A percentile compares a stretch with the other conserved stretches of the same genome.
These are phyloP conservation scores for Sinonovacula constricta DNA, from an alignment of 1,140 invertebrate genomes.

Conservation along the genomic window DNA sequence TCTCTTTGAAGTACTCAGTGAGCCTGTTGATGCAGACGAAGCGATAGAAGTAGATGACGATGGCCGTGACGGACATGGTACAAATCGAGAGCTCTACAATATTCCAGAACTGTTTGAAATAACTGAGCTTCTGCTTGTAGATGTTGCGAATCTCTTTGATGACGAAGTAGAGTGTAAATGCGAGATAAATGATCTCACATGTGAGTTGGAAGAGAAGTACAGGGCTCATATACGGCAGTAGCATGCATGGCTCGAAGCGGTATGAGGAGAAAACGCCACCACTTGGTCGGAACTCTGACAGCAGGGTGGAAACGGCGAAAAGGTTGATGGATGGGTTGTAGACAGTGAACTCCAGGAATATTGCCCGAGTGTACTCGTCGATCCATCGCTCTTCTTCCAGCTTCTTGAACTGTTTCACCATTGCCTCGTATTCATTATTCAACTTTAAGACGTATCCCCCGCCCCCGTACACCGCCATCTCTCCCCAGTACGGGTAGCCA, in stretches of 20 bases:
- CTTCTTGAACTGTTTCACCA: conserved; percentile 72
- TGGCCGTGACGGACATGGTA: conserved; percentile 74
- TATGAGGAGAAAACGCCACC: conserved; percentile 79
- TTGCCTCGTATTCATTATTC: conserved; percentile 73
- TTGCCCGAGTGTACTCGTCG: conserved; percentile 79
- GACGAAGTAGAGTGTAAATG: conserved; percentile 81
- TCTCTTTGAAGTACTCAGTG: conserved; percentile 77
- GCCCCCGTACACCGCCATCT: conserved; percentile 79
- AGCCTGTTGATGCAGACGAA: conserved; percentile 72
- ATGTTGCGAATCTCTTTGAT: conserved; percentile 74
- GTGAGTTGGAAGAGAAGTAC: conserved; percentile 72
- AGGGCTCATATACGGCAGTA: conserved; percentile 70
- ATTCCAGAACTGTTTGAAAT: conserved; percentile 79
- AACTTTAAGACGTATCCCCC: conserved; percentile 81
- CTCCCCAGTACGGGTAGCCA: conserved; percentile 79
- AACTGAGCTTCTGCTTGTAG: conserved; percentile 66
- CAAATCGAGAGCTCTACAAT: conserved; percentile 79
- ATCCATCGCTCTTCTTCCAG: conserved; percentile 79
- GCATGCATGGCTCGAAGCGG: conserved; percentile 79
- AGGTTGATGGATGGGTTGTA: conserved; percentile 78
- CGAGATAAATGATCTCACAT: conserved; percentile 68
- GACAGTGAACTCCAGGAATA: conserved; percentile 80
- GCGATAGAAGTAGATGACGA: conserved; percentile 78
- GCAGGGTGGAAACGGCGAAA: conserved; percentile 56
- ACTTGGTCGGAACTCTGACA: conserved; percentile 78